Conservation (phyloP, 92 coral and sea anemone species). For the Epizoanthus fatuus region DNA sequence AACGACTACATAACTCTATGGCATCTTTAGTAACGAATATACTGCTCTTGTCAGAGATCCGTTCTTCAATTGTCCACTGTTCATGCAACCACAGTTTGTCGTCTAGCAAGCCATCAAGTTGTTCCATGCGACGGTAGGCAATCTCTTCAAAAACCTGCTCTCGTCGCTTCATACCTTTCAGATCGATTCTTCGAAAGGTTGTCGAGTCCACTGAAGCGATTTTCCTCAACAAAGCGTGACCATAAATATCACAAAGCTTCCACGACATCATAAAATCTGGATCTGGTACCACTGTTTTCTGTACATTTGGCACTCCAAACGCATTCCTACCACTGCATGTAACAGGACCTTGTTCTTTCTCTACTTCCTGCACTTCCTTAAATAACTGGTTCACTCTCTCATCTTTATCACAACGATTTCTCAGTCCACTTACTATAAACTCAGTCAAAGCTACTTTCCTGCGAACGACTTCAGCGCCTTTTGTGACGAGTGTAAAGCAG, state of each 20-base stretch:
- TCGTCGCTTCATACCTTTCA: background rate
- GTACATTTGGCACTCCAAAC: too few relatives aligned
- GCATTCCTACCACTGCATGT: too few relatives aligned
- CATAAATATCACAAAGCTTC: too few relatives aligned
- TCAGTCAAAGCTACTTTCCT: background rate
- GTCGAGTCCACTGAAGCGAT: slow-evolving; percentile 20
- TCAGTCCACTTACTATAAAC: background rate
- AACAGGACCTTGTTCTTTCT: too few relatives aligned
- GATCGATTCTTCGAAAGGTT: background rate
- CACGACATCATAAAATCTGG: background rate
- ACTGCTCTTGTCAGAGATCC: background rate
- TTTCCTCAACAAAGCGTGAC: slow-evolving; percentile 3
- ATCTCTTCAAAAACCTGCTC: background rate
- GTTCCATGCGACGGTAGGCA: background rate
- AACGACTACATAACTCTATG: background rate
- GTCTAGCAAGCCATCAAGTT: background rate
- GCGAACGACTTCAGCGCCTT: background rate
- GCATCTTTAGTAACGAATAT: slow-evolving; percentile 22
- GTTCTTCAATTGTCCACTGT: slow-evolving; percentile 38
- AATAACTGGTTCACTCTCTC: too few relatives aligned
- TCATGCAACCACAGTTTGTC: slow-evolving; percentile 35
- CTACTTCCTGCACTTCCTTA: too few relatives aligned
- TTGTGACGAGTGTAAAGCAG: background rate
- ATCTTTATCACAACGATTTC: background rate
- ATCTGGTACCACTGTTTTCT: too few relatives aligned